Conservation (phyloP, 2,888 invertebrate species). For the Cephus runcator region DNA sequence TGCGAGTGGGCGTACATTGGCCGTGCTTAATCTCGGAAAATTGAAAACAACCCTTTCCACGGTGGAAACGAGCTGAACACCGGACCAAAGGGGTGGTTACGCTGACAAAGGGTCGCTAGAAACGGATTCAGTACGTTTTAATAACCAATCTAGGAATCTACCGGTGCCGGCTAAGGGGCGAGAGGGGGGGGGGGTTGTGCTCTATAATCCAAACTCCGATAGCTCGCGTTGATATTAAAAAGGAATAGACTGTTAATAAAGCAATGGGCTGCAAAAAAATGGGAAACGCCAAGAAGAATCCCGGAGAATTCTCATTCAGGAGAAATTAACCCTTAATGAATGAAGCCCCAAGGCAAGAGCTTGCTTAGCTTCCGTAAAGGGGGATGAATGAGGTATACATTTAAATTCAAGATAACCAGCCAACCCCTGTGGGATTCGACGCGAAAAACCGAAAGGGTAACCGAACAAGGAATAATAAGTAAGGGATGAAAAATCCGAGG, state of each 20-base stretch:
- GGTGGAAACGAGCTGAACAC: background rate
- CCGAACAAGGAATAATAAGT: constrained; percentile 1
- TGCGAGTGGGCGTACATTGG: constrained; percentile 14
- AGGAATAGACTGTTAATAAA: constrained; percentile 28
- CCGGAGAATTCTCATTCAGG: no score
- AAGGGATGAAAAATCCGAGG: background rate
- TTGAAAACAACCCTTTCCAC: constrained; percentile 48
- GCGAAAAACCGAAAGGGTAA: constrained; percentile 2
- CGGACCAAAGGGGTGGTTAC: no score
- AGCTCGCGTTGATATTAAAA: background rate
- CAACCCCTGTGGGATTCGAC: no score
- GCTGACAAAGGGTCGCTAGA: no score
- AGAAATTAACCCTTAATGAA: no score
- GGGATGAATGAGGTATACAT: no score
- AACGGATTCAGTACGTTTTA: constrained; percentile 47
- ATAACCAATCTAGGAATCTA: constrained; percentile 41
- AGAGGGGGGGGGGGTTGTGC: constrained; percentile 34
- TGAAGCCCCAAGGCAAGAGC: no score
- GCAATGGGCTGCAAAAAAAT: constrained; percentile 27
- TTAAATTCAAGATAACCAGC: no score
- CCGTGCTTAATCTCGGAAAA: constrained; percentile 45
- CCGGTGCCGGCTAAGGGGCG: constrained; percentile 17
- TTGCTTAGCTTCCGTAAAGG: no score
- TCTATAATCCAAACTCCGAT: constrained; percentile 35
- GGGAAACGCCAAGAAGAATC: no score